Conservation (phyloP, 2,888 invertebrate species). For the Tetrapedia diversipes region DNA sequence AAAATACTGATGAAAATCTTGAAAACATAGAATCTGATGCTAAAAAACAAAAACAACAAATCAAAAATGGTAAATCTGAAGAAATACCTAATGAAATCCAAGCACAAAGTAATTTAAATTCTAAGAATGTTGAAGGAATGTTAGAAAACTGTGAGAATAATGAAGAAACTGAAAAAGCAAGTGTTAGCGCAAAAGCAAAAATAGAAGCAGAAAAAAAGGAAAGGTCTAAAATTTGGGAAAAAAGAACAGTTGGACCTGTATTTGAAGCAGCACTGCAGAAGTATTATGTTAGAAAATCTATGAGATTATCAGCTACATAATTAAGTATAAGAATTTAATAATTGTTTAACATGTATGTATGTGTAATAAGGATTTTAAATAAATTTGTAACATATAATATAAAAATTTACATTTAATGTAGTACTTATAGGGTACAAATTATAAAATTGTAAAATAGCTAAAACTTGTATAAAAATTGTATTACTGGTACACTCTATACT, state of each 20-base stretch:
- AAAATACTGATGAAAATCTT: conserved; percentile 58
- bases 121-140: conserved; percentile 23
- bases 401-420: conserved; percentile 12
- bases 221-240: conserved; percentile 89
- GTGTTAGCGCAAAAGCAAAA: conserved; percentile 31
- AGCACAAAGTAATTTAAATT: conserved; percentile 30
- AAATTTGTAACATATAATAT: conserved; percentile 20
- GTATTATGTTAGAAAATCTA: conserved; percentile 89
- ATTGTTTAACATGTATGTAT: neutral
- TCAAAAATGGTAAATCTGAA: conserved; percentile 54
- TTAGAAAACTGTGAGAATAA: conserved; percentile 27
- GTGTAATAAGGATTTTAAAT: neutral
- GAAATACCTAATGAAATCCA: neutral
- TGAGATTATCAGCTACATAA: conserved; percentile 77
- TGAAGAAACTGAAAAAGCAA: conserved; percentile 37
- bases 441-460: conserved; percentile 28
- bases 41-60: conserved; percentile 48
- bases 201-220: conserved; percentile 50
- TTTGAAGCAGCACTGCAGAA: conserved; percentile 90
- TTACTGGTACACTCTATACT: conserved; percentile 7
- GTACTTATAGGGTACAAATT: conserved; percentile 17
- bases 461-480: conserved; percentile 15
- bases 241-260: conserved; percentile 91
- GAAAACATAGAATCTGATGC: conserved; percentile 57
- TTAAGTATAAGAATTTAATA: conserved; percentile 8